Base-by-base conservation (phyloP, 2,888 invertebrate species). In the Ceratothoa steindachneri region DNA sequence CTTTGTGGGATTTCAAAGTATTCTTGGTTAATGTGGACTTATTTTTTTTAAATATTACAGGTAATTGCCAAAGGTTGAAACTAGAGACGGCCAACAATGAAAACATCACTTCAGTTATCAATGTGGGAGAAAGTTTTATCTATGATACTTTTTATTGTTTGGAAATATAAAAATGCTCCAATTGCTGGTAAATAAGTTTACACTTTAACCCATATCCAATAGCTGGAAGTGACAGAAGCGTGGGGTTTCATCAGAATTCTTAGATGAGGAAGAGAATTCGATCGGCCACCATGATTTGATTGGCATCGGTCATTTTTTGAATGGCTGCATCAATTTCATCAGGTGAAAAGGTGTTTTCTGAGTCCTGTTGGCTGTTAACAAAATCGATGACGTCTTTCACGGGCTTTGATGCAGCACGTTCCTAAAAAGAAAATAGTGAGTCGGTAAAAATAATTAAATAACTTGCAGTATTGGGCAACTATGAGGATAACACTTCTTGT, bases 261-360 rank as follows among this genome's bases (percentile, higher is more conserved):
- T 89, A 93, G 83, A 95, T 93, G 68, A 93, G 87, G 85, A 93
- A 92, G 30, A 95, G 88, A 80, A 92, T 90, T 80, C 89, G 91
- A 83, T 94, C 93, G 0, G 93, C 89, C 81, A 93, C 86, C 96
- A 97, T 96, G 75, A 97, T 89, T 84, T 94, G 93, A 86, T 96
- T 97, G 80, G 92, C 93, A 51, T 91, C 90, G 2, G 91, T 90
- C 95, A 97, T 95, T 77, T 87, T 87, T 12, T 89, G 86, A 12
- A 97, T 86, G 1, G 95, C 96, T 0, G 91, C 90, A 60, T 87
- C 85, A 4, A 96, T 87, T 86, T 97, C 97, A 0, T 85, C 87
- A 1, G 86, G 83, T 0, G 87, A 86, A 83, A 91, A 93, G 0
- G 87, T 85, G 69, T 88, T 86, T 74, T 87, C 85, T 0, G 85